Conservation (phyloP, 1,140 invertebrate species). For the Hyles vespertilio region DNA sequence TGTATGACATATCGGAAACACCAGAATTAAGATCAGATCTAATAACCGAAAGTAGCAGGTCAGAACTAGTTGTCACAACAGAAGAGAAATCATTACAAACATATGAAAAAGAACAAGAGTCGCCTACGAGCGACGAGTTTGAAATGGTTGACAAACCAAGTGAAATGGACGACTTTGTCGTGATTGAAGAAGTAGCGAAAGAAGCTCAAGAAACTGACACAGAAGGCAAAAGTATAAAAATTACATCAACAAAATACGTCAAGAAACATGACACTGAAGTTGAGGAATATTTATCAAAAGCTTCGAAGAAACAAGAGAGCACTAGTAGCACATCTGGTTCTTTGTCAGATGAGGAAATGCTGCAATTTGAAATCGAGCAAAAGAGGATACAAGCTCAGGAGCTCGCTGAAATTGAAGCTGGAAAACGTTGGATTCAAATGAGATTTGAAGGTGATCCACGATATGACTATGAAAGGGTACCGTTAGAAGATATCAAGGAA, state of each 20-base stretch:
- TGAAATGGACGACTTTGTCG: constrained; percentile 90
- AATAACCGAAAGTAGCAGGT: constrained; percentile 71
- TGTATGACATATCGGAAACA: constrained; percentile 77
- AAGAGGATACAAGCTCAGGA: constrained; percentile 77
- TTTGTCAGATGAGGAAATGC: constrained; percentile 78
- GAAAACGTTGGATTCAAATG: constrained; percentile 93
- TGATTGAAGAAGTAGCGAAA: constrained; percentile 90
- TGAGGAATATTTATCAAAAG: constrained; percentile 81
- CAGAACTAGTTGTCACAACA: constrained; percentile 73
- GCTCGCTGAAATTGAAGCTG: constrained; percentile 81
- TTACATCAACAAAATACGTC: constrained; percentile 75
- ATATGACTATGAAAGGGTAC: constrained; percentile 85
- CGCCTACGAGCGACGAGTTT: constrained; percentile 92
- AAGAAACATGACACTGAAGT: constrained; percentile 83
- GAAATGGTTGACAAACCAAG: constrained; percentile 91
- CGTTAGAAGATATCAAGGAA: constrained; percentile 94
- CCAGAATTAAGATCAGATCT: constrained; percentile 71
- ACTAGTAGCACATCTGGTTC: constrained; percentile 77
- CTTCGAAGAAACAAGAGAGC: constrained; percentile 73
- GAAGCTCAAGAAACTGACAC: constrained; percentile 87
- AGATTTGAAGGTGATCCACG: constrained; percentile 84
- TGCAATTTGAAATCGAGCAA: constrained; percentile 86
- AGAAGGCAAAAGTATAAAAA: constrained; percentile 87
- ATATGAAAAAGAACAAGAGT: constrained; percentile 80
- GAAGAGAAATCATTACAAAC: constrained; percentile 75